Conservation (phyloP, 2,113 vertebrate genomes). For the Ploceus nigricollis region DNA sequence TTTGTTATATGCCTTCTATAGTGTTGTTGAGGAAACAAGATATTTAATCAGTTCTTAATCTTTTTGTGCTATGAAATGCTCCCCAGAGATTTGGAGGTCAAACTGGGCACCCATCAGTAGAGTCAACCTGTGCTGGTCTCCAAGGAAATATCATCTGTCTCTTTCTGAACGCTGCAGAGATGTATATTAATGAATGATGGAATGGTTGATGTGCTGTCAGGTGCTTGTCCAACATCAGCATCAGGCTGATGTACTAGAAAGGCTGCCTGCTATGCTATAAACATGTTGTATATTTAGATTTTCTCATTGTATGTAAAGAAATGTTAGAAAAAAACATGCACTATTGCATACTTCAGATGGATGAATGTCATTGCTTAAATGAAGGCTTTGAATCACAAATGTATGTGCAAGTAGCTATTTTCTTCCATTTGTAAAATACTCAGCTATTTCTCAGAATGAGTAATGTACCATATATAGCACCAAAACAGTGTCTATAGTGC, state of each 20-base stretch:
- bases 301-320: constrained; percentile 28
- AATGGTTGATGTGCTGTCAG: background rate
- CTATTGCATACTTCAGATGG: constrained; percentile 55
- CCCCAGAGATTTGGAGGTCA: constrained; percentile 55
- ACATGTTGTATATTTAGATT: constrained; percentile 52
- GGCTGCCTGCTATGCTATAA: constrained; percentile 38
- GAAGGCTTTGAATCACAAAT: constrained; percentile 68
- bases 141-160: constrained; percentile 57
- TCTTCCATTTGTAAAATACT: constrained; percentile 72
- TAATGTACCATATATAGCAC: constrained; percentile 53
- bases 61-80: constrained; percentile 8
- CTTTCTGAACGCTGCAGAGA: constrained; percentile 4
- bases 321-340: constrained; percentile 19
- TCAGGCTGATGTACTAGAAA: background rate
- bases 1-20: background rate
- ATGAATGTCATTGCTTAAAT: constrained; percentile 70
- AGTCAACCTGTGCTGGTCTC: constrained; percentile 34
- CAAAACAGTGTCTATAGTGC: constrained; percentile 51
- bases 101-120: background rate
- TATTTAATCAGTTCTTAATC: constrained; percentile 12
- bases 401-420: constrained; percentile 59
- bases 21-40: constrained; percentile 3
- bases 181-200: constrained; percentile 57
- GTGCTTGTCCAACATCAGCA: background rate
- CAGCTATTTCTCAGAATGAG: constrained; percentile 62